Conservation (phyloP, 2,888 invertebrate genomes). For the Coelopa pilipes region DNA sequence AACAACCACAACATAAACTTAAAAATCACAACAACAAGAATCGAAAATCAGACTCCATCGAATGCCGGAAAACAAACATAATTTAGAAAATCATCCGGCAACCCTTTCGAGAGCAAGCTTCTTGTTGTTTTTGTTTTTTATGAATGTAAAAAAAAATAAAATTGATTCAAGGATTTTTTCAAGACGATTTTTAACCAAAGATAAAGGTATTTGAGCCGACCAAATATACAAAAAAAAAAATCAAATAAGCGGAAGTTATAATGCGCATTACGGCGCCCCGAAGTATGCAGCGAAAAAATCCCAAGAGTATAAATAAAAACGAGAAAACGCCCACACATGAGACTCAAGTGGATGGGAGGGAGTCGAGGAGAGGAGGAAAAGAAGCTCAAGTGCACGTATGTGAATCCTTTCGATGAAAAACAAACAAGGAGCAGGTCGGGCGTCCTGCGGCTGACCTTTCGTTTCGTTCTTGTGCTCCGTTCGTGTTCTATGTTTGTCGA, state of each 20-base stretch:
- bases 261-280: conserved; percentile 33
- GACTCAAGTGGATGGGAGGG: conserved; percentile 30
- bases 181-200: background rate
- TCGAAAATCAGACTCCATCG: conserved; percentile 31
- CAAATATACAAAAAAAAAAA: too few relatives aligned
- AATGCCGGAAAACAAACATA: conserved; percentile 21
- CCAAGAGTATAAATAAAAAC: conserved; percentile 9
- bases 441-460: too few relatives aligned
- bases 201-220: too few relatives aligned
- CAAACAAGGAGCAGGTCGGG: conserved; percentile 1
- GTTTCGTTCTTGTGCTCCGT: background rate
- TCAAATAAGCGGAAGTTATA: conserved; percentile 19
- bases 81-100: conserved; percentile 18
- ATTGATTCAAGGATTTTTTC: too few relatives aligned
- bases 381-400: conserved; percentile 7
- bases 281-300: conserved; percentile 18
- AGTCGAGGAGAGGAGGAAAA: background rate
- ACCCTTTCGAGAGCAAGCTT: conserved; percentile 1
- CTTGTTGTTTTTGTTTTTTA: background rate
- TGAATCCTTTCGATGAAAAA: conserved; percentile 10
- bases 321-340: background rate
- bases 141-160: too few relatives aligned
- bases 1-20: too few relatives aligned
- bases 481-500: conserved; percentile 17
- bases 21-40: too few relatives aligned